Percentiles rank a stretch among this genome's conserved stretches.
phyloP scores from a whole-genome alignment of 2,113 vertebrate species.

The Recurvirostra avosetta region DNA sequence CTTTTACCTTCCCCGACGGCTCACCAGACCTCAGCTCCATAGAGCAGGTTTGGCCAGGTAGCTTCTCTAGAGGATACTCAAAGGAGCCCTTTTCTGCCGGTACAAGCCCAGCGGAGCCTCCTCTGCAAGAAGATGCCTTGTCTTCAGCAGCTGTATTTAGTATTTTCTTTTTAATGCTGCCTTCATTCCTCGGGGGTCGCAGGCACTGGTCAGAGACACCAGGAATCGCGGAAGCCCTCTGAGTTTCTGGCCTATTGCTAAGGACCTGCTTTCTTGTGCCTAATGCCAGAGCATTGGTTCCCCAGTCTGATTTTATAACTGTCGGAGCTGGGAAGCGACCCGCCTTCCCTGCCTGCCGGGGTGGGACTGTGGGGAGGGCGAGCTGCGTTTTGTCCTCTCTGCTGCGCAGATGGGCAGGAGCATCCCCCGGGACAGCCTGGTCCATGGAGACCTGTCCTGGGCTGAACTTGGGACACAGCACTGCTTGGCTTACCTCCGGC shows the following conservation, averaged over 20 bases:
- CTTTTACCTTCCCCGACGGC: background rate
- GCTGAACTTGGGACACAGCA: background rate
- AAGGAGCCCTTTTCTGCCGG: background rate
- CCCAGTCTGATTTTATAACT: background rate
- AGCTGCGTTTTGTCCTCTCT: background rate
- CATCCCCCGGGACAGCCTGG: background rate
- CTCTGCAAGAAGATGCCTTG: background rate
- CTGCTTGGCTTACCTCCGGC: constrained; percentile 56
- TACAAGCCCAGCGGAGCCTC: background rate
- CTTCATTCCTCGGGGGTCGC: background rate
- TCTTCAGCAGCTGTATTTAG: background rate
- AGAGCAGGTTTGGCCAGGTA: background rate
- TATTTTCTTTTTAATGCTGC: background rate
- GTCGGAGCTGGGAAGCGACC: background rate
- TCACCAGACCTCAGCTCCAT: constrained; percentile 42
- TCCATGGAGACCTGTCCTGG: background rate
- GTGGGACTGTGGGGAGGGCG: background rate
- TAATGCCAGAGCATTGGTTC: background rate
- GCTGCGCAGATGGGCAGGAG: background rate
- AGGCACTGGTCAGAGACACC: background rate
- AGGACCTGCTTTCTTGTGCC: background rate
- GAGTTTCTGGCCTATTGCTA: background rate
- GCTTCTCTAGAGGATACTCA: background rate
- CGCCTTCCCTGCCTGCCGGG: background rate
- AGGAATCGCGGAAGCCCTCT: background rate